These are phyloP conservation scores for Parelbella ahira DNA, from an alignment of 2,888 invertebrate species.

Conservation along the genomic window DNA sequence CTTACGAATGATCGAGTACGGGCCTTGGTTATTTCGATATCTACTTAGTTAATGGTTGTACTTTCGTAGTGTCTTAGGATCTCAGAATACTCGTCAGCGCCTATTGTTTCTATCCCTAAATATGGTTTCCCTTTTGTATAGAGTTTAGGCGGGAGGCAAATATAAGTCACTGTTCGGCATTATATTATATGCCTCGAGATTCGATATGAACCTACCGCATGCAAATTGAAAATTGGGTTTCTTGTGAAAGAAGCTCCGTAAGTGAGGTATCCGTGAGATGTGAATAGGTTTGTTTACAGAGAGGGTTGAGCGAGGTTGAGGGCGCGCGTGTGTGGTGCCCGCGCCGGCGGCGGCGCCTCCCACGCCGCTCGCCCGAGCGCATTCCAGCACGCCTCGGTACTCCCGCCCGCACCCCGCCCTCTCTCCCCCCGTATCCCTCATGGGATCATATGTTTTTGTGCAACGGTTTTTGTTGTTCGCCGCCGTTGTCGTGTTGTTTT, in stretches of 20 bases:
- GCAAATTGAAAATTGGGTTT: constrained; percentile 20
- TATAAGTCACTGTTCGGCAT: too few species aligned
- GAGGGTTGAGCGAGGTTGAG: constrained; percentile 53
- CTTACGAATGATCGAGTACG: too few species aligned
- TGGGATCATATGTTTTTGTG: constrained; percentile 81
- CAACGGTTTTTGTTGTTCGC: constrained; percentile 81
- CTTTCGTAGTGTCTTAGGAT: too few species aligned
- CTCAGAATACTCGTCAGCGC: too few species aligned
- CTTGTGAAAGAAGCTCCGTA: constrained; percentile 30
- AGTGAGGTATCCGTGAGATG: constrained; percentile 44
- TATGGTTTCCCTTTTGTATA: too few species aligned
- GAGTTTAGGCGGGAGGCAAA: too few species aligned
- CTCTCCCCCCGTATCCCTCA: constrained; percentile 59
- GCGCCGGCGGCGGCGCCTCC: constrained; percentile 75
- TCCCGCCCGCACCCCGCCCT: constrained; percentile 50
- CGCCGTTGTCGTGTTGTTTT: constrained; percentile 70
- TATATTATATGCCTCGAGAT: background rate
- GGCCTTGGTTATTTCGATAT: too few species aligned
- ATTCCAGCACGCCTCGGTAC: constrained; percentile 78
- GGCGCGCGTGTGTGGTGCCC: constrained; percentile 61
- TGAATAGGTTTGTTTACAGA: constrained; percentile 71
- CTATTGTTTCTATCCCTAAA: too few species aligned
- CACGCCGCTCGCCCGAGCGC: constrained; percentile 77
- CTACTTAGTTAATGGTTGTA: too few species aligned
- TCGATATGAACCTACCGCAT: constrained; percentile 18